Conservation (phyloP, 1,140 invertebrate genomes). For the Drosophila nebulosa region DNA sequence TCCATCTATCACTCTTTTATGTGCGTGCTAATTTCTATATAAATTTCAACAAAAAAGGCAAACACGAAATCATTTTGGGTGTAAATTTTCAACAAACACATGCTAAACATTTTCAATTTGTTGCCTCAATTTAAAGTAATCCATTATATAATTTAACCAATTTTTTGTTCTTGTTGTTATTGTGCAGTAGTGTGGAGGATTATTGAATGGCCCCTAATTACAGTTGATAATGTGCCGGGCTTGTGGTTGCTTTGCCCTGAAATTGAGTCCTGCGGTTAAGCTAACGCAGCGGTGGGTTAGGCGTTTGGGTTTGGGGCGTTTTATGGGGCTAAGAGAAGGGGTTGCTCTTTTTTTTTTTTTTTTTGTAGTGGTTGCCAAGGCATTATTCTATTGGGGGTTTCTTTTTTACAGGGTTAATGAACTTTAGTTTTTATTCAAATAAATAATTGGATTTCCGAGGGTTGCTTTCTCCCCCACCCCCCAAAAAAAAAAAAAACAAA, state of each 20-base stretch:
- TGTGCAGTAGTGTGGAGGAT: conserved; percentile 5
- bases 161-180: conserved; percentile 37
- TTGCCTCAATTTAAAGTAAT: conserved; percentile 45
- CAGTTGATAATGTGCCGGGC: conserved; percentile 3
- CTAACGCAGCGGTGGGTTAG: conserved; percentile 25
- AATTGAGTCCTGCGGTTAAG: conserved; percentile 38
- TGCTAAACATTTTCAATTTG: conserved; percentile 57
- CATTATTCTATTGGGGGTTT: neutral
- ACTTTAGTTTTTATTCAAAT: neutral
- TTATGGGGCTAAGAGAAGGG: neutral
- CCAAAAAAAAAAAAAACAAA: neutral
- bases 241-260: conserved; percentile 37
- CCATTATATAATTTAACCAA: conserved; percentile 39
- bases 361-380: neutral
- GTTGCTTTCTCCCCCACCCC: neutral
- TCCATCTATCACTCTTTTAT: neutral
- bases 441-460: neutral
- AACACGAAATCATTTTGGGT: conserved; percentile 22
- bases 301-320: conserved; percentile 25
- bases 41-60: conserved; percentile 41
- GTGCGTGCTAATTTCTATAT: conserved; percentile 56
- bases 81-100: conserved; percentile 44
- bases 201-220: conserved; percentile 32
- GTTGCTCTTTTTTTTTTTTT: neutral
- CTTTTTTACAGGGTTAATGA: neutral